phyloP scores from a whole-genome alignment of 2,797 vertebrate species.

The Ateles fusciceps region DNA sequence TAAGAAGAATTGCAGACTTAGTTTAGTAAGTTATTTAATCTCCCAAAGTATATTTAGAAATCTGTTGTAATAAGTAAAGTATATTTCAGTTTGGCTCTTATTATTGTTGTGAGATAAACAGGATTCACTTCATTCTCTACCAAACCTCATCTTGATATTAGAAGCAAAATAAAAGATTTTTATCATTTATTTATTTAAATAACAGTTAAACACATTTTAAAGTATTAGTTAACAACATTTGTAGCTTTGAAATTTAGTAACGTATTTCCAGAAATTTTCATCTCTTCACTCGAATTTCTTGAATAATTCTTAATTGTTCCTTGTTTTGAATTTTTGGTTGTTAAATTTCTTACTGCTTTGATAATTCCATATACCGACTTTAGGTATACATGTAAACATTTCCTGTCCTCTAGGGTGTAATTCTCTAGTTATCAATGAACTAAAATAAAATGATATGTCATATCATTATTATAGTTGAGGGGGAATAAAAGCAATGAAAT shows the following conservation, averaged over 20 bases:
- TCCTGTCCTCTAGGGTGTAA: not conserved
- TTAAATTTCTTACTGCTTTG: not conserved
- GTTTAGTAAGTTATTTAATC: conserved; percentile 59
- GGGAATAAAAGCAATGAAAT: not conserved
- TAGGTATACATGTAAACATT: not conserved
- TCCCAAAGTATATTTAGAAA: conserved; percentile 55
- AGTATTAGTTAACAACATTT: conserved; percentile 44
- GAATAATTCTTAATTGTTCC: not conserved
- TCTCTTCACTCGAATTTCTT: conserved; percentile 8
- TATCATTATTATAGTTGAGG: not conserved
- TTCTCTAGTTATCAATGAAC: not conserved
- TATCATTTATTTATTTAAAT: conserved; percentile 59
- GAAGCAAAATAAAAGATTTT: conserved; percentile 69
- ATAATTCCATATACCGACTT: not conserved
- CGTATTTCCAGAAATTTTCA: not conserved
- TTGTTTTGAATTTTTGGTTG: not conserved
- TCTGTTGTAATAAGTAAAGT: conserved; percentile 67
- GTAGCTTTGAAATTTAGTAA: conserved; percentile 3
- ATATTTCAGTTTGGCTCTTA: conserved; percentile 51
- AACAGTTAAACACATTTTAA: conserved; percentile 58
- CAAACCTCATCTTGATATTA: conserved; percentile 54
- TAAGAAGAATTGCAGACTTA: conserved; percentile 56
- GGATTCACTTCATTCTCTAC: conserved; percentile 58
- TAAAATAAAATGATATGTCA: not conserved
- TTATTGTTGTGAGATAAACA: conserved; percentile 67